These are phyloP conservation scores for Sylvietta virens DNA, from an alignment of 2,113 vertebrate genomes.

Conservation along the genomic window DNA sequence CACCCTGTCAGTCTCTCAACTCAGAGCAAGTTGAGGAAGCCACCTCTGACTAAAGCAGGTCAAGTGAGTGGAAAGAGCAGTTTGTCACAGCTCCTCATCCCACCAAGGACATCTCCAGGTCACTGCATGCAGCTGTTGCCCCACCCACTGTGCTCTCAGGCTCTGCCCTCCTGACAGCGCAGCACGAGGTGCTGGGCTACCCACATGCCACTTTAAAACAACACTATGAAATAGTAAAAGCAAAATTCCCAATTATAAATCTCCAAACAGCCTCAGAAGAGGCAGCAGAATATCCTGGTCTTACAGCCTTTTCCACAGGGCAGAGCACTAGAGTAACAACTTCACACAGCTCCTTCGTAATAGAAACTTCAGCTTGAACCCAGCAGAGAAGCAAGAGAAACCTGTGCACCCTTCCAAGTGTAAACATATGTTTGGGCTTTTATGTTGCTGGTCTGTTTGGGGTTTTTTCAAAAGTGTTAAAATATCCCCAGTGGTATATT, in stretches of 20 bases:
- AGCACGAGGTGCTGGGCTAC: background rate
- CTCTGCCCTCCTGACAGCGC: background rate
- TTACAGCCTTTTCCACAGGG: background rate
- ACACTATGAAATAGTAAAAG: background rate
- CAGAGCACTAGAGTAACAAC: background rate
- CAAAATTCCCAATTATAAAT: background rate
- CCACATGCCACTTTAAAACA: background rate
- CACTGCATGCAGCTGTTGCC: background rate
- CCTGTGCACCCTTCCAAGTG: background rate
- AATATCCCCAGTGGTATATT: background rate
- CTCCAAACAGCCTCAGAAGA: background rate
- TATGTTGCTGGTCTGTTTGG: background rate
- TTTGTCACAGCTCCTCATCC: background rate
- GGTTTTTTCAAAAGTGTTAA: background rate
- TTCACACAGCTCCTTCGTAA: rapidly evolving
- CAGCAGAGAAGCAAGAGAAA: background rate
- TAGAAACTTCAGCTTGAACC: background rate
- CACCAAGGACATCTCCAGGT: background rate
- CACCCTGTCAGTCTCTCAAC: background rate
- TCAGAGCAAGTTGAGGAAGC: background rate
- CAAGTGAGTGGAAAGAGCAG: background rate
- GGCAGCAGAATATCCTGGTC: background rate
- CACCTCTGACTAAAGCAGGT: background rate
- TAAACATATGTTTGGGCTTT: background rate
- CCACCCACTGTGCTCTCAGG: background rate